Evolutionary conservation across 1,140 invertebrate species (phyloP).

Genomic region (Phenacoccus solenopsis): DNA sequence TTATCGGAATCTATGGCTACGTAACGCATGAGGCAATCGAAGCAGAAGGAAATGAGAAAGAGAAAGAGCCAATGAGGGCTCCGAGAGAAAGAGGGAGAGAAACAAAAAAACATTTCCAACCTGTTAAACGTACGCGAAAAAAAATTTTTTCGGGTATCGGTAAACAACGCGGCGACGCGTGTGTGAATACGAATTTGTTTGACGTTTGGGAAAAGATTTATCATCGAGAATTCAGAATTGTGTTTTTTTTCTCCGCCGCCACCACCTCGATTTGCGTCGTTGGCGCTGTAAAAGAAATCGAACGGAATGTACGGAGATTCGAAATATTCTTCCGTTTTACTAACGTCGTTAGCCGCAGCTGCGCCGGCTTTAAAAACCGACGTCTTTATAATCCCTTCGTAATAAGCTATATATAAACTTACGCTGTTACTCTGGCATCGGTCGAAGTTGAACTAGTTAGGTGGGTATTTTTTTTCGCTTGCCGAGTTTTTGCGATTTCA

Average conservation of each 20-base stretch:
- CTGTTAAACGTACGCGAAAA: too few species aligned
- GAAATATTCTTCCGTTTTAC: conserved; percentile 7
- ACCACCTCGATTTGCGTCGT: not conserved
- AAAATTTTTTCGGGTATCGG: too few species aligned
- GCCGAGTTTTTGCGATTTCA: not conserved
- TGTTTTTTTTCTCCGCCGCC: not conserved
- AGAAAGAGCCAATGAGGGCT: too few species aligned
- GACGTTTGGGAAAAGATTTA: conserved; percentile 8
- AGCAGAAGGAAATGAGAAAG: too few species aligned
- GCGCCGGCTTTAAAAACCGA: not conserved
- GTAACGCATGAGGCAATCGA: too few species aligned
- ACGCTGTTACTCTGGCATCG: not conserved
- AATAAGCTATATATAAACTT: conserved; percentile 6
- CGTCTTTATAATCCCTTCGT: conserved; percentile 11
- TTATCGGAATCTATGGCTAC: too few species aligned
- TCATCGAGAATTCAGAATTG: not conserved
- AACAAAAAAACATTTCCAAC: too few species aligned
- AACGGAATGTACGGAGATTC: not conserved
- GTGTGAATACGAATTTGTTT: not conserved
- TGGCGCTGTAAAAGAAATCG: not conserved
- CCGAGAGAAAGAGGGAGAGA: too few species aligned
- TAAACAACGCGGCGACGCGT: too few species aligned
- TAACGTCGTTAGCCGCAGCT: conserved; percentile 6
- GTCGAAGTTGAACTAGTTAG: not conserved
- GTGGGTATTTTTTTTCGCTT: not conserved